Percentiles rank a stretch among this genome's conserved stretches.
These are phyloP conservation scores for Psettodes erumei DNA, from an alignment of 2,113 vertebrate genomes.

Conservation along the genomic window DNA sequence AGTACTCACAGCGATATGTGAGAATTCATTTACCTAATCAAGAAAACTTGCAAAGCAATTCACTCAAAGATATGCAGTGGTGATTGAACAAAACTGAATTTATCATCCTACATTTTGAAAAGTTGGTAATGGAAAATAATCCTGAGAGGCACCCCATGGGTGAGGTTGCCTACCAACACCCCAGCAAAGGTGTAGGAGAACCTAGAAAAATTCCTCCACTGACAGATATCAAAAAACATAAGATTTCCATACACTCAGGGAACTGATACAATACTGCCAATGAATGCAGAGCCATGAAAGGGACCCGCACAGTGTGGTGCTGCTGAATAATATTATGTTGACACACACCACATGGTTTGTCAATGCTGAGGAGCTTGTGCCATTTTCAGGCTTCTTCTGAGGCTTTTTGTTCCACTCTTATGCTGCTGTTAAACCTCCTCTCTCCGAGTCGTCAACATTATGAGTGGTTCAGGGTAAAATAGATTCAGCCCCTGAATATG, in stretches of 20 bases:
- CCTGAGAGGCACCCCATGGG: too few relatives aligned
- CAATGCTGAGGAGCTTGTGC: conserved; percentile 3
- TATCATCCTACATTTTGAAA: background rate
- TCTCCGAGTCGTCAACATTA: background rate
- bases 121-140: background rate
- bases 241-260: background rate
- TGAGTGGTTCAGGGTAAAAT: conserved; percentile 35
- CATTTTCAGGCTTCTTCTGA: conserved; percentile 24
- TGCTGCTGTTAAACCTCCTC: conserved; percentile 17
- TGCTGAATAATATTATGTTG: conserved; percentile 1
- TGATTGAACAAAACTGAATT: background rate
- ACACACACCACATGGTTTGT: background rate
- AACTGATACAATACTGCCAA: background rate
- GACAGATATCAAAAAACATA: background rate
- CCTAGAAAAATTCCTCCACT: too few relatives aligned
- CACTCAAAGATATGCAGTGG: background rate
- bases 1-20: background rate
- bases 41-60: conserved; percentile 16
- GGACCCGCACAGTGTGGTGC: background rate
- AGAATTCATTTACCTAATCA: conserved; percentile 7
- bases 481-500: conserved; percentile 22
- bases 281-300: background rate
- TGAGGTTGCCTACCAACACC: background rate
- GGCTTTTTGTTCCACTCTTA: conserved; percentile 25
- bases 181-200: background rate